phyloP scores from a whole-genome alignment of 2,113 vertebrate species.

The Daphoenositta chrysoptera region DNA sequence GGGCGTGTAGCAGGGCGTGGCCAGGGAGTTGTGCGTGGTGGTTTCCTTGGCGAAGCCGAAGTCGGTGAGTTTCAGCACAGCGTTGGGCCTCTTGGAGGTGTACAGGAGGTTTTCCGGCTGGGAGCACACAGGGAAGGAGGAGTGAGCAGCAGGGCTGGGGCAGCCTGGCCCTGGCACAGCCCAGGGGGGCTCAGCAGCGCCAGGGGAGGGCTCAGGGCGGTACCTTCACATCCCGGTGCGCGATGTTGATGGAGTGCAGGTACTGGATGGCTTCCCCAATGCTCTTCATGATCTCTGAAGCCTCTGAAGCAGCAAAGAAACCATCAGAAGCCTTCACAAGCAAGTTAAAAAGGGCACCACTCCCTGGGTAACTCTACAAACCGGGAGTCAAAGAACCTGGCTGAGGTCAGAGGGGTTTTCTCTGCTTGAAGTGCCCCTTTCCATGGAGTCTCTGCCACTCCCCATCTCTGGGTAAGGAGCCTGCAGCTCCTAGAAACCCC shows the following conservation, averaged over 20 bases:
- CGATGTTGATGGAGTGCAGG: conserved; percentile 93
- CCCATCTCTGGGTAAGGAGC: not conserved
- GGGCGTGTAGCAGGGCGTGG: conserved; percentile 95
- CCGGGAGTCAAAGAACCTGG: not conserved
- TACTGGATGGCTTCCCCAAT: conserved; percentile 95
- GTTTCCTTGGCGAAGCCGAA: conserved; percentile 99
- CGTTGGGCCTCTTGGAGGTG: conserved; percentile 85
- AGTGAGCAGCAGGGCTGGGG: not conserved
- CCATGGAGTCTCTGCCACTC: not conserved
- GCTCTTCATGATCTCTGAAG: conserved; percentile 96
- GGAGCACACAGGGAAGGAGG: not conserved
- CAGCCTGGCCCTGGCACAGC: not conserved
- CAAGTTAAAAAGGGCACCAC: not conserved
- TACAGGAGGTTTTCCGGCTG: conserved; percentile 97
- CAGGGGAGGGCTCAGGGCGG: fast-evolving
- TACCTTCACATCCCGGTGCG: conserved; percentile 97
- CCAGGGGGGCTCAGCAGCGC: fast-evolving
- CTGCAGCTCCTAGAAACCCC: not conserved
- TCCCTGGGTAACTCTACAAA: not conserved
- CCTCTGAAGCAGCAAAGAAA: conserved; percentile 74
- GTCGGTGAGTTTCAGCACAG: conserved; percentile 94
- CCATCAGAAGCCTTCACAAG: not conserved
- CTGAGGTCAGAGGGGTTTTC: not conserved
- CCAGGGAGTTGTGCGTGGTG: conserved; percentile 93
- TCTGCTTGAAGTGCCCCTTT: fast-evolving